Conservation (phyloP, 2,888 invertebrate genomes). For the Aplocera efformata region DNA sequence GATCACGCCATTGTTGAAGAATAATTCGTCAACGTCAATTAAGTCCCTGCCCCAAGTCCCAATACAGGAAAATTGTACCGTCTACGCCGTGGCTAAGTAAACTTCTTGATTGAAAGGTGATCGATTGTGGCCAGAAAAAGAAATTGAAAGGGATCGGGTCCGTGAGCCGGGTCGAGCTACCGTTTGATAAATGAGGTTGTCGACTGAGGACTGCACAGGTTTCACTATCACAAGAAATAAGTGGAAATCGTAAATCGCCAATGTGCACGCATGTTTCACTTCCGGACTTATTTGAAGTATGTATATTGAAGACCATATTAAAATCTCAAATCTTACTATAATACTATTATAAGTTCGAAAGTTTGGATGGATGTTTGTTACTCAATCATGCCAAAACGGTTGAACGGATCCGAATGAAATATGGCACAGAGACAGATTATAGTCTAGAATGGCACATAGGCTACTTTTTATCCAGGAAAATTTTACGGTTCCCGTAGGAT, state of each 20-base stretch:
- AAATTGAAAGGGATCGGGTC: slow-evolving; percentile 32
- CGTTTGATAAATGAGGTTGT: slow-evolving; percentile 31
- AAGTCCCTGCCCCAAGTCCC: slow-evolving; percentile 27
- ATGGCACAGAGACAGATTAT: no score
- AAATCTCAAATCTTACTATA: no score
- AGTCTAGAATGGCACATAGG: no score
- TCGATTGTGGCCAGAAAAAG: slow-evolving; percentile 41
- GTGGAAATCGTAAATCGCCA: background rate
- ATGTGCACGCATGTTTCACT: no score
- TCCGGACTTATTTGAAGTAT: no score
- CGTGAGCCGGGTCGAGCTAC: slow-evolving; percentile 3
- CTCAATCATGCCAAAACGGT: no score
- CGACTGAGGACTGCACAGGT: background rate
- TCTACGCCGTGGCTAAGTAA: slow-evolving; percentile 33
- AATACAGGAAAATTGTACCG: slow-evolving; percentile 39
- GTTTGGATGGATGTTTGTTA: no score
- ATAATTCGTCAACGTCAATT: slow-evolving; percentile 43
- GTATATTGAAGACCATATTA: no score
- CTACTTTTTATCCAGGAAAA: no score
- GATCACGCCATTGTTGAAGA: slow-evolving; percentile 11
- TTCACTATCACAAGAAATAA: background rate
- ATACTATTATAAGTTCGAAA: no score
- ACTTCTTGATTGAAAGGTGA: slow-evolving; percentile 49
- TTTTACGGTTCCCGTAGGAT: no score
- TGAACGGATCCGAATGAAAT: no score